These are phyloP conservation scores for Astreopora myriophthalma DNA, from an alignment of 64 coral and sea anemone genomes.

Conservation along the genomic window DNA sequence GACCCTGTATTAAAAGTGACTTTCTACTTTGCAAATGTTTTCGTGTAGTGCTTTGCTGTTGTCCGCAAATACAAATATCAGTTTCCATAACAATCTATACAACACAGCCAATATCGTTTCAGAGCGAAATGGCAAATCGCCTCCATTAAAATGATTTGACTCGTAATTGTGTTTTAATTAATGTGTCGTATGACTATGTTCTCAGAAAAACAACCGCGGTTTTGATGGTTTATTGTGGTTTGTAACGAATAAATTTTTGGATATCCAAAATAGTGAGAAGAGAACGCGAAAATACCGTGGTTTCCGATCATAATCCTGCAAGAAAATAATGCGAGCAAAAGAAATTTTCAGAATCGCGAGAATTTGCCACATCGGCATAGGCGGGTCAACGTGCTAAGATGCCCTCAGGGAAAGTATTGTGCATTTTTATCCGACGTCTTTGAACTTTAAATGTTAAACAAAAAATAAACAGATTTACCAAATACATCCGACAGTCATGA, in stretches of 20 bases:
- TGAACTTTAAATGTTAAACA: constrained; percentile 9
- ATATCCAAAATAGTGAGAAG: too few relatives aligned
- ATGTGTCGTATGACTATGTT: background rate
- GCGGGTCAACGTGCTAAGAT: constrained; percentile 1
- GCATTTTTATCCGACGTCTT: constrained; percentile 14
- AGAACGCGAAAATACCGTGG: background rate
- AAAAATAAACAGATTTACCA: constrained; percentile 20
- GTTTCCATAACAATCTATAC: background rate
- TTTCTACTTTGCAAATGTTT: background rate
- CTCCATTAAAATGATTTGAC: background rate
- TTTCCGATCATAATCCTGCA: background rate
- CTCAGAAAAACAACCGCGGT: background rate
- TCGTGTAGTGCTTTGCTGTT: background rate
- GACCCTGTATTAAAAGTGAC: background rate
- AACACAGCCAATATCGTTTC: constrained; percentile 1
- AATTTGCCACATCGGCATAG: background rate
- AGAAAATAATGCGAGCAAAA: background rate
- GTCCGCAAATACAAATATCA: background rate
- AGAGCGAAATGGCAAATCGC: background rate
- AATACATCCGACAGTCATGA: background rate
- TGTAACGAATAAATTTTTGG: too few relatives aligned
- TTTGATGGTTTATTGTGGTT: too few relatives aligned
- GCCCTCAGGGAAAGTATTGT: constrained; percentile 1
- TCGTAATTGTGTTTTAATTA: constrained; percentile 37
- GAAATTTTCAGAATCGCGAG: constrained; percentile 18